Conservation (phyloP, 2,888 invertebrate species). For the Oligia latruncula region DNA sequence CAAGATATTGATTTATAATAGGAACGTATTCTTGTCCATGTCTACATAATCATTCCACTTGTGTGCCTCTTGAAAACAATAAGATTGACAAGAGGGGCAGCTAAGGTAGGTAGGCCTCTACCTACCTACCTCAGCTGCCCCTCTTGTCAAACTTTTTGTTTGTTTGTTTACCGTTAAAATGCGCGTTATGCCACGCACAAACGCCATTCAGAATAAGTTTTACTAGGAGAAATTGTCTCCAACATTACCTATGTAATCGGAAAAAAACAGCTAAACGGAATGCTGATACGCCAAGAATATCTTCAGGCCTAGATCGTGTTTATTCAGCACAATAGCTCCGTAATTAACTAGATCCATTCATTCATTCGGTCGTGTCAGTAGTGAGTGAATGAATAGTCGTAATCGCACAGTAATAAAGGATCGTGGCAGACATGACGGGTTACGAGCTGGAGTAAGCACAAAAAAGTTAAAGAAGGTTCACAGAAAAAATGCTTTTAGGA, state of each 20-base stretch:
- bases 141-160: too few species aligned
- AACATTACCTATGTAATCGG: background rate
- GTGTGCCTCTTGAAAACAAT: background rate
- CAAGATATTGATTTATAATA: background rate
- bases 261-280: background rate
- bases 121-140: too few species aligned
- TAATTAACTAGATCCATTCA: constrained; percentile 55
- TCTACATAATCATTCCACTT: background rate
- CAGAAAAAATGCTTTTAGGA: background rate
- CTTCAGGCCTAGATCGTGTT: constrained; percentile 20
- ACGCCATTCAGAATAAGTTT: background rate
- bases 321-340: constrained; percentile 37
- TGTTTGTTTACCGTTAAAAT: too few species aligned
- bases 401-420: constrained; percentile 62
- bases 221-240: background rate
- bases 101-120: background rate
- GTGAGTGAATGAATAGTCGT: constrained; percentile 52
- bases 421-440: constrained; percentile 58
- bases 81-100: background rate
- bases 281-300: constrained; percentile 24
- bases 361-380: constrained; percentile 35
- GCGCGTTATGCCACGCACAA: too few species aligned
- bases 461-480: constrained; percentile 33
- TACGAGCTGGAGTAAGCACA: constrained; percentile 34
- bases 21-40: background rate